Percentiles rank a stretch among this genome's conserved stretches.
phyloP scores from a whole-genome alignment of 2,113 vertebrate genomes.

The Oryzias celebensis region DNA sequence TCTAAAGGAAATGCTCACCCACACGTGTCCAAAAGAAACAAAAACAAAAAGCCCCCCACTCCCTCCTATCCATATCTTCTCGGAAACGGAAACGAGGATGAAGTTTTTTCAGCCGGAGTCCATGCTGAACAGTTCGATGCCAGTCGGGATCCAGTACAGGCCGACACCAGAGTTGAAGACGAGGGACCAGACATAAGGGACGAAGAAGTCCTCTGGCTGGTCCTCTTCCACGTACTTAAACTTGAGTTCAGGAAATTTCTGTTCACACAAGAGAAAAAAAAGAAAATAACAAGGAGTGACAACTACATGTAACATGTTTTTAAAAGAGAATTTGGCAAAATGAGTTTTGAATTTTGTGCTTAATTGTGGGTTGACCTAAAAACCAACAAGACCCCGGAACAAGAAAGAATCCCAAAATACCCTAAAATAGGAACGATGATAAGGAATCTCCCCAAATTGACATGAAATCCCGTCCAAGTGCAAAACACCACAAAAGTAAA shows the following conservation, averaged over 20 bases:
- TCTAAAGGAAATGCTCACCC: constrained; percentile 52
- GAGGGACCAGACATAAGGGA: constrained; percentile 96
- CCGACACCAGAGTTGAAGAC: constrained; percentile 91
- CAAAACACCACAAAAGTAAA: too few relatives aligned
- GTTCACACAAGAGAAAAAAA: constrained; percentile 28
- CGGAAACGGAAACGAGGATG: constrained; percentile 20
- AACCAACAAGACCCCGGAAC: too few relatives aligned
- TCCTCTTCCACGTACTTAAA: constrained; percentile 99
- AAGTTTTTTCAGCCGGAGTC: constrained; percentile 85
- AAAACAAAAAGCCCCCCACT: background rate
- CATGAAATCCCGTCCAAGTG: too few relatives aligned
- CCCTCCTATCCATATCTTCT: constrained; percentile 28
- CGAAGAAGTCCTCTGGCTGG: constrained; percentile 97
- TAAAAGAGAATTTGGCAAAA: too few relatives aligned
- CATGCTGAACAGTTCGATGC: constrained; percentile 95
- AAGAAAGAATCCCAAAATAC: too few relatives aligned
- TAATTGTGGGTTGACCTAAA: too few relatives aligned
- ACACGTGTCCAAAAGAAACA: constrained; percentile 14
- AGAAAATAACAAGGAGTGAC: background rate
- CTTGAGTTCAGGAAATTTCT: constrained; percentile 98
- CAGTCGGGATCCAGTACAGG: constrained; percentile 90
- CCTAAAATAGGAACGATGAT: too few relatives aligned
- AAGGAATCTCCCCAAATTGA: too few relatives aligned
- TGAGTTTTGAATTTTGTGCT: too few relatives aligned
- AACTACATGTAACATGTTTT: background rate